Evolutionary conservation across 2,888 invertebrate species (phyloP).

Genomic region (Aproaerema taeniolella): DNA sequence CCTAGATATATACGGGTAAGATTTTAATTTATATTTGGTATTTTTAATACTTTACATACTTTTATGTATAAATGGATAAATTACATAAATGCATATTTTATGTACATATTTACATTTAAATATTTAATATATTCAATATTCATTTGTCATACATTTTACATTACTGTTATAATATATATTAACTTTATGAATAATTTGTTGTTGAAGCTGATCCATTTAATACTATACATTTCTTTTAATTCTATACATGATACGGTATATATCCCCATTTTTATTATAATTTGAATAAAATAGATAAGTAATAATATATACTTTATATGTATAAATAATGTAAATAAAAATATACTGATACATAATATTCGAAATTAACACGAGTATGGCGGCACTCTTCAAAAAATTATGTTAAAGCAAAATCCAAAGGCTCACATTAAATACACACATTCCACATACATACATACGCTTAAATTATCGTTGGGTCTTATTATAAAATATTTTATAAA

Average conservation of each 20-base stretch:
- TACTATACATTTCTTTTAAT: background rate
- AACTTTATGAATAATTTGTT: background rate
- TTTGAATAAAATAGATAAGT: conserved; percentile 22
- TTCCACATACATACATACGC: conserved; percentile 29
- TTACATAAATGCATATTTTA: conserved; percentile 27
- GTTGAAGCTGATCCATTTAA: too few species aligned
- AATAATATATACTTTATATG: conserved; percentile 20
- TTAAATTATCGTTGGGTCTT: conserved; percentile 19
- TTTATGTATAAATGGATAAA: conserved; percentile 40
- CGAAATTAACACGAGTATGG: conserved; percentile 3
- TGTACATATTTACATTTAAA: conserved; percentile 45
- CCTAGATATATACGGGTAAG: conserved; percentile 27
- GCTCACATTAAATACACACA: conserved; percentile 35
- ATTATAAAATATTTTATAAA: conserved; percentile 2
- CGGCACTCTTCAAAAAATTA: conserved; percentile 22
- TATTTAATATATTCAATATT: conserved; percentile 14
- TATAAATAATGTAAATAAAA: conserved; percentile 21
- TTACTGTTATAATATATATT: conserved; percentile 6
- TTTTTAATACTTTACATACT: conserved; percentile 30
- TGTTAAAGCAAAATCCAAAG: conserved; percentile 71
- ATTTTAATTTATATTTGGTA: conserved; percentile 32
- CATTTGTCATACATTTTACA: conserved; percentile 3
- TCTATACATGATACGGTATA: too few species aligned
- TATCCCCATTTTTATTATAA: background rate
- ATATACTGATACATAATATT: conserved; percentile 19